A percentile compares a stretch with the other conserved stretches of the same genome.
Evolutionary conservation across 2,888 invertebrate genomes (phyloP).

Genomic region (Aelia acuminata): DNA sequence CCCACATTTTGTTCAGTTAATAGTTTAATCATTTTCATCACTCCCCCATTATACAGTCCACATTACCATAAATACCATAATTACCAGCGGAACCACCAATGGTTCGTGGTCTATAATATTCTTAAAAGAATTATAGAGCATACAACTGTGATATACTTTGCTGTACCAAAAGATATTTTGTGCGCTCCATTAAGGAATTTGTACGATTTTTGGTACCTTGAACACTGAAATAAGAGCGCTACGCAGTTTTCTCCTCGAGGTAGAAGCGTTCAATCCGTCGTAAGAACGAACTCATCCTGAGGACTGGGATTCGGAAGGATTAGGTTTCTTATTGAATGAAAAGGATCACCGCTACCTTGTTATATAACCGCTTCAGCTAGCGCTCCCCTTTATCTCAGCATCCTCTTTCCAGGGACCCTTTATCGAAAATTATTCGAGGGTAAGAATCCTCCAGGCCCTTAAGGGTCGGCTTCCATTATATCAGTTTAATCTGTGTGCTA

Average conservation of each 20-base stretch:
- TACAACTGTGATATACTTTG: too few species aligned
- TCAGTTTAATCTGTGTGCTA: background rate
- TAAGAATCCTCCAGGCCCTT: background rate
- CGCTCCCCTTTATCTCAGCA: background rate
- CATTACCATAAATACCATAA: too few species aligned
- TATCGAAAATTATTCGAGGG: background rate
- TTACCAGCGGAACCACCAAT: too few species aligned
- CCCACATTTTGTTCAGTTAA: too few species aligned
- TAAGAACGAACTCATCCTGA: slow-evolving; percentile 6
- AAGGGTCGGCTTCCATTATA: background rate
- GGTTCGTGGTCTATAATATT: too few species aligned
- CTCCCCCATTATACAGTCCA: too few species aligned
- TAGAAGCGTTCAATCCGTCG: background rate
- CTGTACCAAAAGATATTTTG: background rate
- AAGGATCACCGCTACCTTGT: background rate
- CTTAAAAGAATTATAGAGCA: too few species aligned
- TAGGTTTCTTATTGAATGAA: slow-evolving; percentile 14
- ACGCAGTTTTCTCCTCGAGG: background rate
- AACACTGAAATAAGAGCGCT: background rate
- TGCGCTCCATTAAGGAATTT: background rate
- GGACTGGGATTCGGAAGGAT: background rate
- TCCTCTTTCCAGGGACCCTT: background rate
- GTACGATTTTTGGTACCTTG: background rate
- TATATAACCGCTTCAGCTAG: background rate
- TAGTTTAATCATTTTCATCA: too few species aligned